Conservation (phyloP, 2,888 invertebrate genomes). For the Agrotis clavis region DNA sequence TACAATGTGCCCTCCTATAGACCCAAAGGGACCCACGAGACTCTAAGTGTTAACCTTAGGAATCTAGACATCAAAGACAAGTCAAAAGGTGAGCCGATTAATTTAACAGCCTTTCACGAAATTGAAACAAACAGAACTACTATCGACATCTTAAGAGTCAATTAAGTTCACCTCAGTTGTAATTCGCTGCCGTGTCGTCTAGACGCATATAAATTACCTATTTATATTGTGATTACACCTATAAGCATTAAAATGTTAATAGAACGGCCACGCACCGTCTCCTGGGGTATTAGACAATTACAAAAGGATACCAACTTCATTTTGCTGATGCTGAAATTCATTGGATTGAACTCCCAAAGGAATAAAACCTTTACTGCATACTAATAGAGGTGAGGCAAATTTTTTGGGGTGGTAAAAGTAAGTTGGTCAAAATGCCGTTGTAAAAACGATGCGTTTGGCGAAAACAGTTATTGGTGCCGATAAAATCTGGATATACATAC, state of each 20-base stretch:
- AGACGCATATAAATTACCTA: constrained; percentile 84
- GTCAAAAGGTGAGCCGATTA: not conserved
- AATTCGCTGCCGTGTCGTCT: constrained; percentile 80
- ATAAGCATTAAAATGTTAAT: constrained; percentile 87
- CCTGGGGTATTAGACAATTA: constrained; percentile 83
- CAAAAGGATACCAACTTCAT: constrained; percentile 66
- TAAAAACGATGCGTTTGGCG: constrained; percentile 80
- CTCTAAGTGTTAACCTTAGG: not conserved
- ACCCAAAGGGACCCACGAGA: no score
- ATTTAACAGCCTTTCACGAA: not conserved
- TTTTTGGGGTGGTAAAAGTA: constrained; percentile 34
- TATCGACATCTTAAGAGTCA: constrained; percentile 47
- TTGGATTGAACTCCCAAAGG: constrained; percentile 12
- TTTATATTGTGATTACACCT: constrained; percentile 82
- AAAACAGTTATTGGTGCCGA: constrained; percentile 77
- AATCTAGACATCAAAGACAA: not conserved
- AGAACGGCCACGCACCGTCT: constrained; percentile 79
- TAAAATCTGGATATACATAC: constrained; percentile 81
- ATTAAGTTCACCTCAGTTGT: constrained; percentile 66
- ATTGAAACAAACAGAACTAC: constrained; percentile 19
- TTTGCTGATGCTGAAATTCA: constrained; percentile 26
- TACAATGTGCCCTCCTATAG: no score
- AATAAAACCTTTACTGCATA: constrained; percentile 35
- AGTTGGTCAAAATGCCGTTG: constrained; percentile 64
- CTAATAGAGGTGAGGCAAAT: not conserved